Percentiles rank a stretch among this genome's conserved stretches.
These are phyloP conservation scores for Trissolcus brochymenae DNA, from an alignment of 2,888 invertebrate genomes.

Conservation along the genomic window DNA sequence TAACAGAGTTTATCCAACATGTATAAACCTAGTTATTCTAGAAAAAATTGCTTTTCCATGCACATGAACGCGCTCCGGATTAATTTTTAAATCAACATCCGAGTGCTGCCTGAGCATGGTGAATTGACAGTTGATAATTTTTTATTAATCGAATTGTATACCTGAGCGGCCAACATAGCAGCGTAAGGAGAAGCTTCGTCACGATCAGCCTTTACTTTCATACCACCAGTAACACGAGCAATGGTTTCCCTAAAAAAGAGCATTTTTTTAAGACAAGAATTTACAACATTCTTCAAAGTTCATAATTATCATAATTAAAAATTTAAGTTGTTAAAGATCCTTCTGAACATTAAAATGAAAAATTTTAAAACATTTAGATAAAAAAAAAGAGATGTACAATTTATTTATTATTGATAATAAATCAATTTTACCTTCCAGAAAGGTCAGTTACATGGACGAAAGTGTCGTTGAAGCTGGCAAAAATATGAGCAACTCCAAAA, in stretches of 20 bases:
- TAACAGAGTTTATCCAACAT: not conserved
- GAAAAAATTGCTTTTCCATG: conserved; percentile 63
- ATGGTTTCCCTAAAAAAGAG: conserved; percentile 85
- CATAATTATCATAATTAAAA: no score
- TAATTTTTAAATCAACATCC: conserved; percentile 37
- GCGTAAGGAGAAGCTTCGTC: conserved; percentile 99
- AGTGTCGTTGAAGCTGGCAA: conserved; percentile 99
- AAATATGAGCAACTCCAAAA: conserved; percentile 99
- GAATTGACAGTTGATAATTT: not conserved
- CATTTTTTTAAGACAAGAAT: not conserved
- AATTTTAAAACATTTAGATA: not conserved
- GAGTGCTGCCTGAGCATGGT: conserved; percentile 70
- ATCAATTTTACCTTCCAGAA: conserved; percentile 84
- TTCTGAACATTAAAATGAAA: no score
- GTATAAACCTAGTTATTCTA: conserved; percentile 7
- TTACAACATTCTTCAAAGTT: no score
- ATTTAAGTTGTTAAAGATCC: no score
- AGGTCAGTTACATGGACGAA: conserved; percentile 99
- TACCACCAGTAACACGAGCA: conserved; percentile 96
- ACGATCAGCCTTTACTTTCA: conserved; percentile 99
- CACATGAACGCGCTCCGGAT: conserved; percentile 67
- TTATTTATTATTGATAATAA: no score
- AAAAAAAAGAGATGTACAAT: not conserved
- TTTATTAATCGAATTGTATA: conserved; percentile 69
- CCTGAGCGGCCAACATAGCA: conserved; percentile 99